A percentile compares a stretch with the other conserved stretches of the same genome.
These are phyloP conservation scores for Prunella himalayana DNA, from an alignment of 2,113 vertebrate species.

Conservation along the genomic window DNA sequence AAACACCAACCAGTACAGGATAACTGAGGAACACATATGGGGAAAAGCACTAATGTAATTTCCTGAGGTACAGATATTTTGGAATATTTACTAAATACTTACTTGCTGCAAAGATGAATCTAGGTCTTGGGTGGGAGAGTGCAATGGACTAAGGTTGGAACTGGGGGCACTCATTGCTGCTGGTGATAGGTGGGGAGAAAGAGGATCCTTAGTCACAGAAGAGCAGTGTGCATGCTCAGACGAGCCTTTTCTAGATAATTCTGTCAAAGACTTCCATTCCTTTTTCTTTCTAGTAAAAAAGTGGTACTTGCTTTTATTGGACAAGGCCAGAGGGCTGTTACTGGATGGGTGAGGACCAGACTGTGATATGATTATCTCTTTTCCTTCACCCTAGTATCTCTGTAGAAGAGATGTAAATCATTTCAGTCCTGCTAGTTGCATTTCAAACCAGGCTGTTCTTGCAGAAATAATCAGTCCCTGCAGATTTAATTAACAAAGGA, in stretches of 20 bases:
- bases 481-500: background rate
- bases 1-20: background rate
- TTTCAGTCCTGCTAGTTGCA: background rate
- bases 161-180: background rate
- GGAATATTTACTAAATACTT: background rate
- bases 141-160: background rate
- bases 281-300: background rate
- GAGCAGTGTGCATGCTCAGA: background rate
- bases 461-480: background rate
- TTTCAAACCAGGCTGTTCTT: background rate
- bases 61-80: background rate
- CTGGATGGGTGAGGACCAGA: background rate
- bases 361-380: background rate
- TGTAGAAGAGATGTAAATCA: background rate
- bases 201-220: background rate
- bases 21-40: background rate
- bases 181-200: background rate
- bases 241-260: background rate
- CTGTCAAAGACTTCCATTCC: background rate
- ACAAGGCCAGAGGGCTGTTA: background rate
- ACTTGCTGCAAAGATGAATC: background rate
- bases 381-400: background rate
- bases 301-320: background rate
- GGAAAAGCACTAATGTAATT: background rate
- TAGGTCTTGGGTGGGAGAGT: background rate